phyloP scores from a whole-genome alignment of 92 coral and sea anemone species.

The Porites rus region DNA sequence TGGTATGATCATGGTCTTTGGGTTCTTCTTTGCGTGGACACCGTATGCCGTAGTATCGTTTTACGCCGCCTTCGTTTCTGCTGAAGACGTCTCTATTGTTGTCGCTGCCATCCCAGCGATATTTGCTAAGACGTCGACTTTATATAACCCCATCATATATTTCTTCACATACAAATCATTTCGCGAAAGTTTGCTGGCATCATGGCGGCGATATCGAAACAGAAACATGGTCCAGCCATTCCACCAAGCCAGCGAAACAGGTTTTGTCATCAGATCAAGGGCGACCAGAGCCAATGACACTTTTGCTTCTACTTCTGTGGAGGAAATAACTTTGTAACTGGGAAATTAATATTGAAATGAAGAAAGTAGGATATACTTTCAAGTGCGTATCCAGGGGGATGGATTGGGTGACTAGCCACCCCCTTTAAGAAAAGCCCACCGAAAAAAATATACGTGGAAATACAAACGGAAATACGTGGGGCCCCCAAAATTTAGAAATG shows the following conservation, averaged over 20 bases:
- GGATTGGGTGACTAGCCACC: too few species aligned
- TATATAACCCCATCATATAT: constrained; percentile 76
- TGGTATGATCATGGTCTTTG: constrained; percentile 45
- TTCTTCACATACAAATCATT: constrained; percentile 68
- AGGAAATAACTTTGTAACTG: constrained; percentile 1
- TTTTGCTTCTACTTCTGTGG: constrained; percentile 1
- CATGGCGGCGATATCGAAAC: constrained; percentile 50
- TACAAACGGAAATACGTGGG: too few species aligned
- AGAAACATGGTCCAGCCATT: constrained; percentile 31
- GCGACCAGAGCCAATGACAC: background rate
- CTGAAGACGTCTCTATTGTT: constrained; percentile 6
- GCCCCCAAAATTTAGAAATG: too few species aligned
- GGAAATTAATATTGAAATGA: background rate
- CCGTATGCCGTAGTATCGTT: constrained; percentile 69
- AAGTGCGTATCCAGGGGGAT: too few species aligned
- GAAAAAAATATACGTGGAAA: too few species aligned
- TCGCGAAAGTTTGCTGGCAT: constrained; percentile 46
- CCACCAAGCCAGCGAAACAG: constrained; percentile 7
- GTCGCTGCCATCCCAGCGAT: constrained; percentile 47
- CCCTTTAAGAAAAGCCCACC: too few species aligned
- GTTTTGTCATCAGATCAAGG: constrained; percentile 21
- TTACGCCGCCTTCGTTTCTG: constrained; percentile 28
- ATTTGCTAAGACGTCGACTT: constrained; percentile 67
- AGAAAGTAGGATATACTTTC: too few species aligned
- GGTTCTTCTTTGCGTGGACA: constrained; percentile 69